Conservation (phyloP, 2,797 vertebrate species). For the Sciurus vulgaris region DNA sequence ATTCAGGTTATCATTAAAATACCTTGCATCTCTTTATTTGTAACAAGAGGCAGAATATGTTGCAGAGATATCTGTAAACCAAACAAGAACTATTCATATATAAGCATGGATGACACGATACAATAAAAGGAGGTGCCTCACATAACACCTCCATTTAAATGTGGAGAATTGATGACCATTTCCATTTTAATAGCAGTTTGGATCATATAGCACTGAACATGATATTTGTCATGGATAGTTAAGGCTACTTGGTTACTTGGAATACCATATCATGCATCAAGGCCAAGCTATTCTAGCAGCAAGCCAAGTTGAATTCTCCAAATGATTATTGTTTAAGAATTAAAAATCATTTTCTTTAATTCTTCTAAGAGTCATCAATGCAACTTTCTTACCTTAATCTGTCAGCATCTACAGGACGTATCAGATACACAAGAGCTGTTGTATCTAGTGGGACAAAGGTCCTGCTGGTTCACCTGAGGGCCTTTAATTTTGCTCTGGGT, state of each 20-base stretch:
- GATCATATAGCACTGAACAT: not conserved
- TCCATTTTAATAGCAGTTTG: not conserved
- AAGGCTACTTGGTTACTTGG: not conserved
- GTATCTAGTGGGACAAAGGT: not conserved
- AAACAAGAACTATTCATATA: not conserved
- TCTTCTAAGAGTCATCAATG: not conserved
- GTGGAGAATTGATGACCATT: not conserved
- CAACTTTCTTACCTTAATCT: not conserved
- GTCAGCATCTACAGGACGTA: not conserved
- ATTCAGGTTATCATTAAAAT: not conserved
- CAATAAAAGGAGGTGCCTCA: not conserved
- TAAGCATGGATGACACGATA: not conserved
- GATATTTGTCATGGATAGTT: not conserved
- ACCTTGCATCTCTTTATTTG: not conserved
- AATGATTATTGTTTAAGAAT: not conserved
- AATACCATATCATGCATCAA: not conserved
- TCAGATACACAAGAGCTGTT: not conserved
- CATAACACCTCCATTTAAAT: not conserved
- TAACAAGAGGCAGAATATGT: not conserved
- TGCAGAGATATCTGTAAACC: not conserved
- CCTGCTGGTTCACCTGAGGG: not conserved
- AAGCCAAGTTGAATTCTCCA: not conserved
- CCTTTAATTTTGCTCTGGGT: not conserved
- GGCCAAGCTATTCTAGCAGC: not conserved
- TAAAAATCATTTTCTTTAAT: not conserved